phyloP scores from a whole-genome alignment of 2,113 vertebrate genomes.

The Laticauda laticaudata region DNA sequence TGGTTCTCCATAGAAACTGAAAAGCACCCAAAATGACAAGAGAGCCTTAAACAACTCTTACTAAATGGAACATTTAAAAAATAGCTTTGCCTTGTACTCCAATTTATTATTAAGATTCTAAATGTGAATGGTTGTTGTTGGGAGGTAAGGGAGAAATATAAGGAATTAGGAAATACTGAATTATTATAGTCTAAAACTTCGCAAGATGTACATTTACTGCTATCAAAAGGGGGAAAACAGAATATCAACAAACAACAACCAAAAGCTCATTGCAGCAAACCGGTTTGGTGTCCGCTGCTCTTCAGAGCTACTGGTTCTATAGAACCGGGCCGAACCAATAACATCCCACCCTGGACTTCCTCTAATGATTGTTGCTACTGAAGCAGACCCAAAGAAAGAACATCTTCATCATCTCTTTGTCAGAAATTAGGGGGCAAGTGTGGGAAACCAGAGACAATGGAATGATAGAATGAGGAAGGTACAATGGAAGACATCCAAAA shows the following conservation, averaged over 20 bases:
- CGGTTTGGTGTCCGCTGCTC: too few relatives aligned
- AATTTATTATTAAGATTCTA: background rate
- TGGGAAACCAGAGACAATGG: background rate
- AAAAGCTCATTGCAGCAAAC: too few relatives aligned
- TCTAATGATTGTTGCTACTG: background rate
- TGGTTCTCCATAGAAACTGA: background rate
- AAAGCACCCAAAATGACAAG: background rate
- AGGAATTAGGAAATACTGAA: background rate
- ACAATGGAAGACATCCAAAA: background rate
- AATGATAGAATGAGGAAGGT: background rate
- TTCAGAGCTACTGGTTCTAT: too few relatives aligned
- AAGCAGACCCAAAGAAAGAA: background rate
- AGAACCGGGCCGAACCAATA: too few relatives aligned
- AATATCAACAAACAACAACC: background rate
- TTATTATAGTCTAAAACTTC: background rate
- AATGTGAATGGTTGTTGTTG: background rate
- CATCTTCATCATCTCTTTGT: background rate
- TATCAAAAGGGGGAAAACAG: background rate
- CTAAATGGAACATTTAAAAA: background rate
- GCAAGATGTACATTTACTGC: background rate
- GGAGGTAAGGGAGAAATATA: background rate
- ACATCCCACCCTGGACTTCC: background rate
- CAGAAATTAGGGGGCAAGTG: background rate
- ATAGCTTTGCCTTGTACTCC: background rate
- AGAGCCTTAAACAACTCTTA: background rate